A percentile compares a stretch with the other conserved stretches of the same genome.
Conservation (phyloP, 2,888 invertebrate genomes). For the Andrena marginata region DNA sequence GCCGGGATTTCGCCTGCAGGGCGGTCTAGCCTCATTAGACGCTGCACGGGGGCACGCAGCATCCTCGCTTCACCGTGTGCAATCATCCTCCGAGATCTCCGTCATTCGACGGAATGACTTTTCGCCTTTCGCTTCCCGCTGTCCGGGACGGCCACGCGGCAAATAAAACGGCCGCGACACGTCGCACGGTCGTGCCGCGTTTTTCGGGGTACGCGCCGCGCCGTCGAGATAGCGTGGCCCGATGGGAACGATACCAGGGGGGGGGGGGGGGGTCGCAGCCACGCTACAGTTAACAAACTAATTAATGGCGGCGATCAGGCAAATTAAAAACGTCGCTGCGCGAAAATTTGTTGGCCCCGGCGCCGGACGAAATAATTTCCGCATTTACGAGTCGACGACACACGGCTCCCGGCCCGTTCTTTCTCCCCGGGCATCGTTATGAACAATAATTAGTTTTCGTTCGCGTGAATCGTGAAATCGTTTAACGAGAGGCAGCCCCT, state of each 20-base stretch:
- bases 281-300: constrained; percentile 46
- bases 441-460: constrained; percentile 50
- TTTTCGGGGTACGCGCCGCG: constrained; percentile 3
- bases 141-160: not conserved
- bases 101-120: constrained; percentile 73
- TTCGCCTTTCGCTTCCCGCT: constrained; percentile 60
- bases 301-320: constrained; percentile 46
- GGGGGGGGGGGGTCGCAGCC: not conserved
- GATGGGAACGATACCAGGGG: not conserved
- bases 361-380: constrained; percentile 42
- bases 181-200: constrained; percentile 3
- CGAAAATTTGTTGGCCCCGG: constrained; percentile 25
- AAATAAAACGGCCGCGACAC: not conserved
- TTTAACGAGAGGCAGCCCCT: constrained; percentile 25
- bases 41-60: constrained; percentile 53
- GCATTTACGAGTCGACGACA: constrained; percentile 38
- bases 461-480: constrained; percentile 41
- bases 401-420: constrained; percentile 14
- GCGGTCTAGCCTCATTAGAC: constrained; percentile 78
- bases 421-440: constrained; percentile 32
- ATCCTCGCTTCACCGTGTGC: constrained; percentile 50
- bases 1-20: constrained; percentile 69
- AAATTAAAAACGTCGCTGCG: constrained; percentile 50
- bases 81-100: constrained; percentile 69
- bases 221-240: not conserved